Evolutionary conservation across 2,797 vertebrate species (phyloP).

Genomic region (Notolabrus celidotus): DNA sequence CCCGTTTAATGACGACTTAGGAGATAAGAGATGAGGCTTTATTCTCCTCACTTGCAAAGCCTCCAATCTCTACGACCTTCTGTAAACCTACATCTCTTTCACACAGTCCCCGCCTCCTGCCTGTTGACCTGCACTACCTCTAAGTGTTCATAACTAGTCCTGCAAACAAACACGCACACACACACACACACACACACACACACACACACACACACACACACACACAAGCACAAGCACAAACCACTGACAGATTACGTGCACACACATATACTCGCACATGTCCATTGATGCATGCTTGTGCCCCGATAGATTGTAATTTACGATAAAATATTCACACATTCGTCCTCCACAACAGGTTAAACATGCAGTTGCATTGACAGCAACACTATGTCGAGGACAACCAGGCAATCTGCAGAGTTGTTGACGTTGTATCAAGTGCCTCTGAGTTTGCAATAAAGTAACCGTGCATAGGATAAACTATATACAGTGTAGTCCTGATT

Average conservation of each 20-base stretch:
- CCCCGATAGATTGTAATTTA: background rate
- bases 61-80: slow-evolving; percentile 10
- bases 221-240: slow-evolving; percentile 24
- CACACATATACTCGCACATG: background rate
- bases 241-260: background rate
- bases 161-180: slow-evolving; percentile 30
- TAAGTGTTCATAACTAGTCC: slow-evolving; percentile 59
- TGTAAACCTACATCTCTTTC: slow-evolving; percentile 27
- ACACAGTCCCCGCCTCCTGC: slow-evolving; percentile 11
- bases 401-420: background rate
- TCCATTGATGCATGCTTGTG: background rate
- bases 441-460: too few relatives aligned
- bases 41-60: slow-evolving; percentile 23
- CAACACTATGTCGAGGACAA: background rate
- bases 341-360: background rate
- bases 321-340: background rate
- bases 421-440: too few relatives aligned
- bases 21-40: slow-evolving; percentile 9
- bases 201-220: background rate
- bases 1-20: slow-evolving; percentile 7
- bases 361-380: background rate
- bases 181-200: too few relatives aligned
- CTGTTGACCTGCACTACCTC: slow-evolving; percentile 63
- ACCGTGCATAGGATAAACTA: too few relatives aligned
- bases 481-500: too few relatives aligned